Conservation (phyloP, 2,113 vertebrate species). For the Rhadina sibilatrix region DNA sequence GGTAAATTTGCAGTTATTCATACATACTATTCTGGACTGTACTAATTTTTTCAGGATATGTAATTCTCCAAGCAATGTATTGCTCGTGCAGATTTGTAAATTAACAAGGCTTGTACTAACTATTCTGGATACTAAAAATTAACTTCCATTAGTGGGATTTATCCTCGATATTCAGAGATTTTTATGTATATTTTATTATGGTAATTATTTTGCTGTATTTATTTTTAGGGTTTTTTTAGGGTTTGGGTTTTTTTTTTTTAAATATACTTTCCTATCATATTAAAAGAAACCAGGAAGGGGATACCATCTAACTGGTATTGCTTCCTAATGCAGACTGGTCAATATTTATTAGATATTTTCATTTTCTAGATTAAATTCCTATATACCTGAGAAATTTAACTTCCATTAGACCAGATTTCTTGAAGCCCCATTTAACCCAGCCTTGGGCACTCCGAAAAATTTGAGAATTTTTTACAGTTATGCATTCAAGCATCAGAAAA, state of each 20-base stretch:
- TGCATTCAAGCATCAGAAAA: background rate
- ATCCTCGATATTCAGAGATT: background rate
- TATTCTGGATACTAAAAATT: background rate
- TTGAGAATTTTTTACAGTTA: background rate
- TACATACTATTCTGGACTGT: background rate
- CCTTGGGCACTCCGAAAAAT: background rate
- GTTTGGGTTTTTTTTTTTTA: fast-evolving
- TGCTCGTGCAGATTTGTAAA: background rate
- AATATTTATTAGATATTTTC: background rate
- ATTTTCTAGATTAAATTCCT: background rate
- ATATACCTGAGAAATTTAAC: background rate
- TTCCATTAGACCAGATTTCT: background rate
- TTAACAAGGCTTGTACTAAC: background rate
- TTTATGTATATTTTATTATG: background rate
- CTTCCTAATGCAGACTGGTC: background rate
- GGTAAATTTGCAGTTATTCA: background rate
- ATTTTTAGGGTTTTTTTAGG: fast-evolving
- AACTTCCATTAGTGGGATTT: background rate
- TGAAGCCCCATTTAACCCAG: background rate
- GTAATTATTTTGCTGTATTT: background rate
- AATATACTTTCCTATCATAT: background rate
- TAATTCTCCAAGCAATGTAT: background rate
- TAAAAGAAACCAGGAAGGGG: background rate
- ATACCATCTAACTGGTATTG: background rate
- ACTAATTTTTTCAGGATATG: background rate